Conservation (phyloP, 2,113 vertebrate genomes). For the Litocranius walleri region DNA sequence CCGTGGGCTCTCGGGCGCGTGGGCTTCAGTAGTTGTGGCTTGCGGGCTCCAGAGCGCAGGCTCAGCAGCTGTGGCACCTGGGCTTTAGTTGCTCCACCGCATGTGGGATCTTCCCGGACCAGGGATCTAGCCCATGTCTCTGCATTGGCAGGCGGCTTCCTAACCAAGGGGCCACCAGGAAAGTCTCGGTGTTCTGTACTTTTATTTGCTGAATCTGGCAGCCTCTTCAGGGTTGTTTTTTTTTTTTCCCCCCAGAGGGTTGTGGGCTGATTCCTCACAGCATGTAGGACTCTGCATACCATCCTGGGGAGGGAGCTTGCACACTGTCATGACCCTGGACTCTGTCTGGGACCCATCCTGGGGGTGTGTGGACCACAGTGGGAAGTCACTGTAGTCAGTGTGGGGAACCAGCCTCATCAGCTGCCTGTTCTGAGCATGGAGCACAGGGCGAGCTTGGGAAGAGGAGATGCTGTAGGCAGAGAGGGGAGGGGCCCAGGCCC, state of each 20-base stretch:
- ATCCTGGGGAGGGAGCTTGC: not conserved
- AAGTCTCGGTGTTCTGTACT: not conserved
- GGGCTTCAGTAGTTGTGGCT: not conserved
- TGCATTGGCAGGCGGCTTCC: not conserved
- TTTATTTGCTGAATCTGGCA: not conserved
- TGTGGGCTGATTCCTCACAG: not conserved
- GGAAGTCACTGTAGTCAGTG: not conserved
- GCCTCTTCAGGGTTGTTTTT: not conserved
- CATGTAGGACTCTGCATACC: not conserved
- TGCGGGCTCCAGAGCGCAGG: not conserved
- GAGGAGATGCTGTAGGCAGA: not conserved
- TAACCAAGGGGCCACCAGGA: not conserved
- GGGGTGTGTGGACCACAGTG: accelerated
- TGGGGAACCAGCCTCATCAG: not conserved
- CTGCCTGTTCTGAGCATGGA: not conserved
- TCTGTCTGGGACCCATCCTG: not conserved
- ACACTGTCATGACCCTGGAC: not conserved
- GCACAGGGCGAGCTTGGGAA: not conserved
- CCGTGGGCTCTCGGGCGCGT: not conserved
- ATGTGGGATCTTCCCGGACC: not conserved
- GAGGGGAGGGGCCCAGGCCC: not conserved
- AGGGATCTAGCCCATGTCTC: not conserved
- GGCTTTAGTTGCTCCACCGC: not conserved
- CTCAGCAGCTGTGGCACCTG: not conserved
- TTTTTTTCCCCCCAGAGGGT: not conserved